A percentile compares a stretch with the other conserved stretches of the same genome.
Evolutionary conservation across 2,113 vertebrate species (phyloP).

Genomic region (Corvus moneduloides): DNA sequence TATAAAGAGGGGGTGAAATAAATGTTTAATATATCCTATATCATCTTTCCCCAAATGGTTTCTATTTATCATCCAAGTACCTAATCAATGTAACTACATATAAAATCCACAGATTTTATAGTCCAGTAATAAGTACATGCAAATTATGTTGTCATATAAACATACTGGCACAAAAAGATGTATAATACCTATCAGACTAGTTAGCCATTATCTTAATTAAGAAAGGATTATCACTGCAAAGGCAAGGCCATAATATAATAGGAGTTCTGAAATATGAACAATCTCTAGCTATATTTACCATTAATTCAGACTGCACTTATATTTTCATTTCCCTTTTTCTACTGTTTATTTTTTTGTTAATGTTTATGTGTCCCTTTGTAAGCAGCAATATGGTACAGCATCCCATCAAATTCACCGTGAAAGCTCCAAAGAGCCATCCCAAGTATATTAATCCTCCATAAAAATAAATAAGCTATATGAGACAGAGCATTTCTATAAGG

Average conservation of each 20-base stretch:
- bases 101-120: slow-evolving; percentile 46
- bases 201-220: slow-evolving; percentile 53
- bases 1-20: slow-evolving; percentile 29
- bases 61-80: slow-evolving; percentile 42
- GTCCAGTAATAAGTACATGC: slow-evolving; percentile 48
- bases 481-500: slow-evolving; percentile 18
- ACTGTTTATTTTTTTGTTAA: slow-evolving; percentile 57
- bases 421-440: slow-evolving; percentile 55
- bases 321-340: slow-evolving; percentile 40
- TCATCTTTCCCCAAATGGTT: slow-evolving; percentile 43
- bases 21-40: slow-evolving; percentile 54
- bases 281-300: slow-evolving; percentile 34
- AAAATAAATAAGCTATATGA: slow-evolving; percentile 72
- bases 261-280: slow-evolving; percentile 30
- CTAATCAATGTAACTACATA: slow-evolving; percentile 49
- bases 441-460: slow-evolving; percentile 71
- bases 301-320: slow-evolving; percentile 32
- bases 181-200: slow-evolving; percentile 45
- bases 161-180: slow-evolving; percentile 21
- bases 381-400: slow-evolving; percentile 1
- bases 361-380: slow-evolving; percentile 58
- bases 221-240: slow-evolving; percentile 28
- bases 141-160: slow-evolving; percentile 54
- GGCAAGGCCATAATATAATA: slow-evolving; percentile 24
- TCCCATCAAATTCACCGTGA: slow-evolving; percentile 35